These are phyloP conservation scores for Echinops telfairi DNA, from an alignment of 2,113 vertebrate species.

Conservation along the genomic window DNA sequence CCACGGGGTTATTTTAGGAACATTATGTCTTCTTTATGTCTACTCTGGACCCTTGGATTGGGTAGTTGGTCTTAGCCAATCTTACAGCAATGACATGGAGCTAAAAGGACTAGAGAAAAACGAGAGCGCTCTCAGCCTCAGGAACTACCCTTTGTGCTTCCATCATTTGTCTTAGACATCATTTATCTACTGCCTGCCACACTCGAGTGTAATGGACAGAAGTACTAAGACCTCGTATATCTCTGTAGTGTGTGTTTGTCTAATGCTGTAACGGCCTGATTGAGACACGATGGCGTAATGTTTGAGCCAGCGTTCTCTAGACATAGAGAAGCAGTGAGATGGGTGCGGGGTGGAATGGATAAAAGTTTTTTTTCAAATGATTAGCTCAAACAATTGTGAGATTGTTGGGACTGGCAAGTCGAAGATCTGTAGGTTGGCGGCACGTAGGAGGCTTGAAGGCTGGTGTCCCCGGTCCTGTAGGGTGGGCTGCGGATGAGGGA, in stretches of 20 bases:
- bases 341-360: too few relatives aligned
- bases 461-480: not conserved
- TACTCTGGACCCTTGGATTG: not conserved
- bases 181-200: not conserved
- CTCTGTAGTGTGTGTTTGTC: not conserved
- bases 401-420: not conserved
- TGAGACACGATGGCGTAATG: not conserved
- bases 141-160: not conserved
- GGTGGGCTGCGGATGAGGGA: too few relatives aligned
- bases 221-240: not conserved
- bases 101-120: not conserved
- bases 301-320: not conserved
- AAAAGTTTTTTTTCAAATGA: not conserved
- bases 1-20: not conserved
- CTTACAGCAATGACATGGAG: not conserved
- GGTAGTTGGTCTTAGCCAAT: not conserved
- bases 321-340: not conserved
- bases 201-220: not conserved
- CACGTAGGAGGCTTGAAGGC: not conserved
- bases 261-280: not conserved
- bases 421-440: not conserved
- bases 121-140: too few relatives aligned
- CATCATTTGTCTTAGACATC: not conserved
- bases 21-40: not conserved
- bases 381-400: not conserved